Percentiles rank a stretch among this genome's conserved stretches.
phyloP scores from a whole-genome alignment of 1,140 invertebrate genomes.

The Myzus persicae region DNA sequence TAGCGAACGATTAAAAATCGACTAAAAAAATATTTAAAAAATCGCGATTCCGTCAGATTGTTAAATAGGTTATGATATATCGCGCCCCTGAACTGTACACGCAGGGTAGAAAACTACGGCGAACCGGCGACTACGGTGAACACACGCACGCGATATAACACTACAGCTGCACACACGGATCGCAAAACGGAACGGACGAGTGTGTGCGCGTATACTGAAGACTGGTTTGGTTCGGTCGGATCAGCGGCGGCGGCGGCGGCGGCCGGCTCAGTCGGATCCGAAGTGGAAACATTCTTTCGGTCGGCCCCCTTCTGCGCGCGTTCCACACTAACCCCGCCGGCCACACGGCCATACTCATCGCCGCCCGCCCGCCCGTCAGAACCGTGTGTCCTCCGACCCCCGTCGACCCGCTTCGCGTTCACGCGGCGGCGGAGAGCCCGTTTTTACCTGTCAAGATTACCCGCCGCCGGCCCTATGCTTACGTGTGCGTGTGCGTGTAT shows the following conservation, averaged over 20 bases:
- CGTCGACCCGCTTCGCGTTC: not conserved
- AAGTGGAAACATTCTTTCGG: conserved; percentile 57
- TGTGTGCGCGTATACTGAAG: conserved; percentile 53
- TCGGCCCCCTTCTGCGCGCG: conserved; percentile 57
- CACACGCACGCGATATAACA: not conserved
- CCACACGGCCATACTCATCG: conserved; percentile 15
- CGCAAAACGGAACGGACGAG: not conserved
- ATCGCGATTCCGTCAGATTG: not conserved
- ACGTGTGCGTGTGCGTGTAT: not conserved
- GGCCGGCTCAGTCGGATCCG: conserved; percentile 37
- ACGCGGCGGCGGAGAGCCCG: conserved; percentile 45
- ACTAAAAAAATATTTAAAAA: not conserved
- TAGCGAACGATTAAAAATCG: not conserved
- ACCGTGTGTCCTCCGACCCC: conserved; percentile 12
- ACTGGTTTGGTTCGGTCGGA: conserved; percentile 42
- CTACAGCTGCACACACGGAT: not conserved
- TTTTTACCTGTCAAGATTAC: conserved; percentile 57
- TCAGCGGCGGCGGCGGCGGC: conserved; percentile 25
- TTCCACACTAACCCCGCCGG: conserved; percentile 52
- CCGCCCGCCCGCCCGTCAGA: not conserved
- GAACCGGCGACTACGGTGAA: not conserved
- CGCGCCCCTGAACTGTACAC: not conserved
- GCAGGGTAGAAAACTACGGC: not conserved
- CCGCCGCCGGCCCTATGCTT: conserved; percentile 45
- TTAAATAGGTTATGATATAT: not conserved